phyloP scores from a whole-genome alignment of 2,888 invertebrate genomes.

The Cephus spinipes region DNA sequence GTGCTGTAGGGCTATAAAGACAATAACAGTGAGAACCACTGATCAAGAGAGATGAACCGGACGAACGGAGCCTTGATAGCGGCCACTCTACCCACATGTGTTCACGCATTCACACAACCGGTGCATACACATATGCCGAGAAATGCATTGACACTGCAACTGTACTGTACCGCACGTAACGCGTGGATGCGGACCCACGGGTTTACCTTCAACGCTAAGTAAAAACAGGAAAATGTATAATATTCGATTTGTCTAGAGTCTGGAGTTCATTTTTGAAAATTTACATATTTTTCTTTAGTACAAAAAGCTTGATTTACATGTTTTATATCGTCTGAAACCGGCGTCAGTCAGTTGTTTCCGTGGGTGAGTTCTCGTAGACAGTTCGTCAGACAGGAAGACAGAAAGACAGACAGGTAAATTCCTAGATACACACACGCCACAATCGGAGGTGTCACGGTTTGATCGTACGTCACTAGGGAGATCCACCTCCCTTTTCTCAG shows the following conservation, averaged over 20 bases:
- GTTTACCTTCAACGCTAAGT: background rate
- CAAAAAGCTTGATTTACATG: background rate
- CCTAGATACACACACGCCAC: constrained; percentile 28
- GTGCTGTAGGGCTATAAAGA: background rate
- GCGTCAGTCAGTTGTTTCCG: constrained; percentile 37
- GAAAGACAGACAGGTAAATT: background rate
- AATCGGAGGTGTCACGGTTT: constrained; percentile 28
- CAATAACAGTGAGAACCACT: constrained; percentile 40
- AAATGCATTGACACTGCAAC: constrained; percentile 25
- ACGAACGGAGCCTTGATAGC: constrained; percentile 40
- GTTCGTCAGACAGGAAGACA: background rate
- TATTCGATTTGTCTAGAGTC: background rate
- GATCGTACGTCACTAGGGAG: constrained; percentile 22
- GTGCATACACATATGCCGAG: constrained; percentile 27
- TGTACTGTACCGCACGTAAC: background rate
- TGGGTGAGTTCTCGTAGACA: constrained; percentile 15
- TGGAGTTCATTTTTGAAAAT: background rate
- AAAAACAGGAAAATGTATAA: background rate
- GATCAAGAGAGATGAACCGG: constrained; percentile 31
- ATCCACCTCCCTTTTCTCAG: constrained; percentile 32
- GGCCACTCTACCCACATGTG: constrained; percentile 43
- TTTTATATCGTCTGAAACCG: background rate
- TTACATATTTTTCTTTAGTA: background rate
- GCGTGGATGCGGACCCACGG: background rate
- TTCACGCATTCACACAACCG: constrained; percentile 39